Evolutionary conservation across 1,140 invertebrate genomes (phyloP), one percentile per base, ranked within the genome.

Genomic region (Chionoecetes opilio): DNA sequence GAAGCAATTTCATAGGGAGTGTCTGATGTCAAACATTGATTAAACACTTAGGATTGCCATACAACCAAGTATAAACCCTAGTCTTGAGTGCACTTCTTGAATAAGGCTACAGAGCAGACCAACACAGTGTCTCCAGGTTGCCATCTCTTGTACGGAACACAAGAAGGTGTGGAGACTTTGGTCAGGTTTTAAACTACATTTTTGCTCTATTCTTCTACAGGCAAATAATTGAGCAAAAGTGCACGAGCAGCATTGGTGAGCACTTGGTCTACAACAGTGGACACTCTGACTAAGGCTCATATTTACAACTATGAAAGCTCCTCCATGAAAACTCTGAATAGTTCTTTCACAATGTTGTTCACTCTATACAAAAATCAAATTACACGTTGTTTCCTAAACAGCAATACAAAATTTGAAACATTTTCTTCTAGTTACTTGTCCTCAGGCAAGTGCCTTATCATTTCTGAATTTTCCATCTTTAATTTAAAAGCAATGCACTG

Each of bases 141-240:
- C 29, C 35, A 46, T 53, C 26, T 46, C 88, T 53, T 90, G n/a
- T 53, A 90, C 38, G 11, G 21, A 90, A 90, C 38, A 90, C 38
- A 90, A 90, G 53, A 90, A 21, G 26, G 26, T 90, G 41, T 90
- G 37, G 38, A 90, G n/a, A 14, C 31, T 90, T 53, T 46, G 21
- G 38, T 90, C n/a, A 90, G n/a, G 37, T 53, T 93, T 37, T 82
- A 85, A 84, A 90, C 37, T 41, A 37, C 21, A 37, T n/a, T 94
- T 63, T 53, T 94, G 93, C 53, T 90, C 63, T 46, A 94, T 32
- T 75, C 38, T 82, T 38, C 63, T 87, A 75, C 41, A 94, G 93
- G 86, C 93, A 89, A 84, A 94, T 87, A 94, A 53, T 94, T 94
- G 93, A 94, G 93, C 93, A 94, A 88, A 53, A 90, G 82, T 94